Conservation (phyloP, 2,888 invertebrate genomes). For the Stenolophus ochropezus region DNA sequence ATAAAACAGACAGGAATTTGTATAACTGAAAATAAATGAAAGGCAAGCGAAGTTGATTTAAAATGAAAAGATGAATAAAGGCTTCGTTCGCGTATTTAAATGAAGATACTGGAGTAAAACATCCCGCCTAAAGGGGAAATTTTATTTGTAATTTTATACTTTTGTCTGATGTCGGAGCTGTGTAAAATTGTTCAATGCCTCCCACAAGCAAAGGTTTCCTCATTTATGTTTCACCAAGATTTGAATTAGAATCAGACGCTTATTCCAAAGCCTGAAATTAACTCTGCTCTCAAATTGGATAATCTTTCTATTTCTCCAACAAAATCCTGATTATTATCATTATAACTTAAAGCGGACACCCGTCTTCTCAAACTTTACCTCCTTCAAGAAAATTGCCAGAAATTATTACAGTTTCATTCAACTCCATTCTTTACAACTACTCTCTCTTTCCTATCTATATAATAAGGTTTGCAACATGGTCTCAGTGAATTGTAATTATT, state of each 20-base stretch:
- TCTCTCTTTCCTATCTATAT: too few species aligned
- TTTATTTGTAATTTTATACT: conserved; percentile 43
- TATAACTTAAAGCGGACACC: background rate
- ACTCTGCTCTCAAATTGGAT: background rate
- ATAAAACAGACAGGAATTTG: conserved; percentile 29
- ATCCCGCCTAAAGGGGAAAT: background rate
- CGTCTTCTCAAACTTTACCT: too few species aligned
- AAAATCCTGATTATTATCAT: background rate
- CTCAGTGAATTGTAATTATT: too few species aligned
- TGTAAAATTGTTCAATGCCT: conserved; percentile 2
- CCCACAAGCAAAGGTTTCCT: background rate
- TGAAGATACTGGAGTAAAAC: conserved; percentile 16
- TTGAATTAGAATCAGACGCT: conserved; percentile 3
- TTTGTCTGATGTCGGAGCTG: conserved; percentile 12
- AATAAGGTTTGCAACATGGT: too few species aligned
- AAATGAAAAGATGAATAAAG: conserved; percentile 27
- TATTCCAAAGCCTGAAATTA: background rate
- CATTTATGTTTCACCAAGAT: conserved; percentile 1
- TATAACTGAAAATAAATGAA: conserved; percentile 26
- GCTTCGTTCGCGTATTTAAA: conserved; percentile 16
- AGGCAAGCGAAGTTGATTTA: conserved; percentile 30
- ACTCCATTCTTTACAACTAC: too few species aligned
- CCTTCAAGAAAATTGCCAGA: too few species aligned
- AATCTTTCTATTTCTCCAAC: background rate
- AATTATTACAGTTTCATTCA: too few species aligned